Evolutionary conservation across 2,797 vertebrate species (phyloP), one percentile per base, ranked within the genome.

Genomic region (Amphiprion clarkii): DNA sequence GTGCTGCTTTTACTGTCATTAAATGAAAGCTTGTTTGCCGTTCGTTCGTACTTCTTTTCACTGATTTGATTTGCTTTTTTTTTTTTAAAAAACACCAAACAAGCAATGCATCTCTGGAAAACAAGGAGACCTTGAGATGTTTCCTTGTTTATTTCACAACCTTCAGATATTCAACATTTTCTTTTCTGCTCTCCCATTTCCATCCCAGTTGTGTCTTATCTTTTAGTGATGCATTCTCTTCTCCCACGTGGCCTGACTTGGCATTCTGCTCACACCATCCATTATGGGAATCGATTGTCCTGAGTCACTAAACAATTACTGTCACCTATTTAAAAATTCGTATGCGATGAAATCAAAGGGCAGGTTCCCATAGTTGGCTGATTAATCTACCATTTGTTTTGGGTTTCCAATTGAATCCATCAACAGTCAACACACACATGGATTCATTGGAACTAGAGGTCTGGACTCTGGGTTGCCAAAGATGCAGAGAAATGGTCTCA

Each of bases 221-320:
- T 92, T 93, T 96, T 94, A 94, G 87, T 78, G 90, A 94, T 95
- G 91, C 93, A 92, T 10, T 71, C 86, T 92, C 62, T 89, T 74
- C 92, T 91, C 94, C 90, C 71, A 6, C 52, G 79, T 93, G 95
- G 95, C 94, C 94, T 94, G 95, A 93, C 91, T 94, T 72, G 88
- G 87, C 59, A 88, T 89, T 90, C 84, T 75, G 62, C 88, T 91
- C 91, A 92, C 90, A 92, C 87, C 91, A 95, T 95, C 92, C 86
- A 93, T 94, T 95, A 96, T 94, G 93, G 95, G 94, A 96, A 97
- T 97, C 95, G 95, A 96, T 97, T 90, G 61, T 81, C 92, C 84
- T 87, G 89, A 95, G 93, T 96, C 94, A 95, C 93, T 95, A 94
- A 95, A 95, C 94, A 95, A 95, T 96, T 95, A 95, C 89, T 93